Conservation (phyloP, 2,888 invertebrate species). For the Hybos culiciformis region DNA sequence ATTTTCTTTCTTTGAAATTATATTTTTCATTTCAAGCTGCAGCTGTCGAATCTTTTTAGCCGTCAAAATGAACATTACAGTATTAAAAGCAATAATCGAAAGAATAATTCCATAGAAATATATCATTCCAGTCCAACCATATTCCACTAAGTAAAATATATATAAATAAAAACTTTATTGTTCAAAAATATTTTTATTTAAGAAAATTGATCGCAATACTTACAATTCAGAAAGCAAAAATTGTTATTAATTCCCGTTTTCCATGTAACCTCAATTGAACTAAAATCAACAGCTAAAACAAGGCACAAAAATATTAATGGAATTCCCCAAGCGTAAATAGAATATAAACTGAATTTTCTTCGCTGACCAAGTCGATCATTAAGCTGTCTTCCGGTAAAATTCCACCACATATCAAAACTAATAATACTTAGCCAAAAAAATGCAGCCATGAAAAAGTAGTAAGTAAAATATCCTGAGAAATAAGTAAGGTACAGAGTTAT, state of each 20-base stretch:
- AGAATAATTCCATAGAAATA: constrained; percentile 16
- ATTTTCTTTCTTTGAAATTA: constrained; percentile 14
- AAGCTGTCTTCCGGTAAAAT: constrained; percentile 15
- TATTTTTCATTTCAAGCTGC: constrained; percentile 14
- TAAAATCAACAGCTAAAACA: constrained; percentile 36
- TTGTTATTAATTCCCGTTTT: constrained; percentile 21
- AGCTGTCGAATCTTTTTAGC: constrained; percentile 15
- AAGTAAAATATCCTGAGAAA: constrained; percentile 25
- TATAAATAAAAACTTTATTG: not conserved
- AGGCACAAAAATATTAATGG: constrained; percentile 23
- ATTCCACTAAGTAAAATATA: constrained; percentile 2
- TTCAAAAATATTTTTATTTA: not conserved
- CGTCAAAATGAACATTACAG: constrained; percentile 14
- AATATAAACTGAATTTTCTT: constrained; percentile 30
- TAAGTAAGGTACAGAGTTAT: no score
- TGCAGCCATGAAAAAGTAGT: constrained; percentile 60
- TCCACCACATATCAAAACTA: constrained; percentile 70
- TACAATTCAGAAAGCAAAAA: not conserved
- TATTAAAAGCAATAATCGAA: constrained; percentile 13
- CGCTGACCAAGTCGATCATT: not conserved
- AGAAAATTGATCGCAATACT: not conserved
- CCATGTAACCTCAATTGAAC: constrained; percentile 49
- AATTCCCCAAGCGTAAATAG: constrained; percentile 30
- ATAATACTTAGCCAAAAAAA: constrained; percentile 79
- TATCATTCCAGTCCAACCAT: constrained; percentile 3